Evolutionary conservation across 2,888 invertebrate species (phyloP).

Genomic region (Orgyia antiqua): DNA sequence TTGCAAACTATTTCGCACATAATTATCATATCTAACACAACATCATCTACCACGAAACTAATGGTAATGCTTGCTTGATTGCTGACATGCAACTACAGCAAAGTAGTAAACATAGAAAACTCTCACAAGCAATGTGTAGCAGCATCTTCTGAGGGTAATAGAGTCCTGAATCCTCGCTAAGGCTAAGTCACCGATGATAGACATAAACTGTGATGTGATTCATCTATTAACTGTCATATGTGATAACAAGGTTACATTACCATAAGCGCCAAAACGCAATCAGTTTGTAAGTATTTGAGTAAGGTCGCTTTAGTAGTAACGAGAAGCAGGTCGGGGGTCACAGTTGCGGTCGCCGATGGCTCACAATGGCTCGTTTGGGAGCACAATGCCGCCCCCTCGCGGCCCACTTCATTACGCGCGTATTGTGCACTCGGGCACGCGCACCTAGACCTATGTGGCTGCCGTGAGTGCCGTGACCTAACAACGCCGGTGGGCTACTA

Average conservation of each 20-base stretch:
- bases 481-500: conserved; percentile 48
- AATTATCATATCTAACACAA: too few species aligned
- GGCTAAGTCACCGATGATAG: too few species aligned
- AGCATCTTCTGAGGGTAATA: too few species aligned
- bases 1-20: too few species aligned
- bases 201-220: conserved; percentile 6
- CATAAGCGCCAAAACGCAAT: conserved; percentile 17
- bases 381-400: conserved; percentile 71
- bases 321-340: conserved; percentile 62
- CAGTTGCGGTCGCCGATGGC: conserved; percentile 44
- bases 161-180: too few species aligned
- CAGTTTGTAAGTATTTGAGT: conserved; percentile 24
- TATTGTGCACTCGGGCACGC: conserved; percentile 59
- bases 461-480: conserved; percentile 55
- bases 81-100: too few species aligned
- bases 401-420: conserved; percentile 76
- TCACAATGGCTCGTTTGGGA: conserved; percentile 70
- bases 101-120: too few species aligned
- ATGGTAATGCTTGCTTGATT: too few species aligned
- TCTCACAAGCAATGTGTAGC: too few species aligned
- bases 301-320: conserved; percentile 46
- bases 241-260: conserved; percentile 31
- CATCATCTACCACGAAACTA: too few species aligned
- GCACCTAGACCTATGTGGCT: conserved; percentile 44
- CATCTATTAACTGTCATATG: conserved; percentile 13